These are phyloP conservation scores for Dendrolimus kikuchii DNA, from an alignment of 1,140 invertebrate species.

Conservation along the genomic window DNA sequence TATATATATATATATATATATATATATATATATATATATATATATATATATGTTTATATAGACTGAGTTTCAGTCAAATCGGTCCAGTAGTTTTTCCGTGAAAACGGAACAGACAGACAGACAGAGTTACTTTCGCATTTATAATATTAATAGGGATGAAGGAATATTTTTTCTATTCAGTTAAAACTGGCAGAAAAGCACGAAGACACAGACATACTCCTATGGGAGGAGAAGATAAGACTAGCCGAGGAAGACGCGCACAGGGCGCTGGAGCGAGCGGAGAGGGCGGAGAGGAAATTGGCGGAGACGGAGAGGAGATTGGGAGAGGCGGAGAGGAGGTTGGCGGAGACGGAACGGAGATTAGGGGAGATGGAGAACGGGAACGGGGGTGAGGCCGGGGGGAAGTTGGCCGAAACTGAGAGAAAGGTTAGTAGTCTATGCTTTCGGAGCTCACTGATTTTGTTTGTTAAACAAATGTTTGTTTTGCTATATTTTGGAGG, in stretches of 20 bases:
- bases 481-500: no score
- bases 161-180: conserved; percentile 62
- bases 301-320: conserved; percentile 7
- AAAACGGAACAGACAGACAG: neutral
- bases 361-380: conserved; percentile 9
- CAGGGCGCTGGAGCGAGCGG: conserved; percentile 74
- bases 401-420: conserved; percentile 12
- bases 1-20: no score
- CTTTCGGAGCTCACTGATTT: no score
- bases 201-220: conserved; percentile 77
- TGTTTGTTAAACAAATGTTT: no score
- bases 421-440: conserved; percentile 1
- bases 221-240: conserved; percentile 80
- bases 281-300: conserved; percentile 72
- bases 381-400: conserved; percentile 6
- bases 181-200: conserved; percentile 79
- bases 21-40: no score
- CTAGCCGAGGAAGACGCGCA: conserved; percentile 78
- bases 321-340: conserved; percentile 15
- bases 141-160: no score
- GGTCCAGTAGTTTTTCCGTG: no score
- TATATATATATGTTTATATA: no score
- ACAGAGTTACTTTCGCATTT: no score
- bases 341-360: conserved; percentile 59
- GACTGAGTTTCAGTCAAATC: no score